Conservation (phyloP, 2,797 vertebrate species). For the Sebastes oblongus region DNA sequence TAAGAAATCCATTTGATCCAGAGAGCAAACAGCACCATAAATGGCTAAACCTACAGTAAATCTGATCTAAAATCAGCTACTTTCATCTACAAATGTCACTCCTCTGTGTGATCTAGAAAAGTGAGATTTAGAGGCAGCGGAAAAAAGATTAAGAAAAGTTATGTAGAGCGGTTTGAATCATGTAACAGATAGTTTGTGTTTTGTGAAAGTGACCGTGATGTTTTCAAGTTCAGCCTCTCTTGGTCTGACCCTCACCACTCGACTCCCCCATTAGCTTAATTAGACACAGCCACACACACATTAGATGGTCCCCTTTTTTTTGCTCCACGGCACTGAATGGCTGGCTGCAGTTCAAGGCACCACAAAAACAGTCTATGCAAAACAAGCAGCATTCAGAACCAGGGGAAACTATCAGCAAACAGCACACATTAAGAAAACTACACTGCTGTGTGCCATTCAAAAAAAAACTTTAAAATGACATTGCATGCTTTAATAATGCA, state of each 20-base stretch:
- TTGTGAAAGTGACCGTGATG: slow-evolving; percentile 47
- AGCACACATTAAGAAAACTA: slow-evolving; percentile 34
- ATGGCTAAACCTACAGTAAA: slow-evolving; percentile 28
- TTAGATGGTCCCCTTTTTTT: slow-evolving; percentile 54
- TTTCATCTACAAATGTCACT: slow-evolving; percentile 28
- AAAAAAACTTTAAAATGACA: slow-evolving; percentile 6
- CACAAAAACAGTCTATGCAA: slow-evolving; percentile 58
- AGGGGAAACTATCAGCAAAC: slow-evolving; percentile 43
- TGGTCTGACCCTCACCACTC: slow-evolving; percentile 56
- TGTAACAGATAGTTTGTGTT: slow-evolving; percentile 4
- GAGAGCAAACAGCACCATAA: slow-evolving; percentile 41
- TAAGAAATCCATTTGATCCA: slow-evolving; percentile 46
- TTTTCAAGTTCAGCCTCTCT: slow-evolving; percentile 61
- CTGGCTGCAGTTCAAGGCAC: slow-evolving; percentile 71
- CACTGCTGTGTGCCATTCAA: slow-evolving; percentile 12
- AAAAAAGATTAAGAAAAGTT: slow-evolving; percentile 3
- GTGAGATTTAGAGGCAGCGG: background rate
- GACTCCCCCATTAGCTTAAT: slow-evolving; percentile 73
- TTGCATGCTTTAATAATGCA: background rate
- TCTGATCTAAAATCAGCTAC: slow-evolving; percentile 25
- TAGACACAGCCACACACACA: slow-evolving; percentile 77
- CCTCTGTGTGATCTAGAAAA: slow-evolving; percentile 12
- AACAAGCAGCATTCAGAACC: slow-evolving; percentile 65
- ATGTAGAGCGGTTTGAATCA: background rate
- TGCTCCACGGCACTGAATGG: slow-evolving; percentile 64